Percentiles rank a stretch among this genome's conserved stretches.
Conservation (phyloP, 2,113 vertebrate genomes). For the Sander vitreus region DNA sequence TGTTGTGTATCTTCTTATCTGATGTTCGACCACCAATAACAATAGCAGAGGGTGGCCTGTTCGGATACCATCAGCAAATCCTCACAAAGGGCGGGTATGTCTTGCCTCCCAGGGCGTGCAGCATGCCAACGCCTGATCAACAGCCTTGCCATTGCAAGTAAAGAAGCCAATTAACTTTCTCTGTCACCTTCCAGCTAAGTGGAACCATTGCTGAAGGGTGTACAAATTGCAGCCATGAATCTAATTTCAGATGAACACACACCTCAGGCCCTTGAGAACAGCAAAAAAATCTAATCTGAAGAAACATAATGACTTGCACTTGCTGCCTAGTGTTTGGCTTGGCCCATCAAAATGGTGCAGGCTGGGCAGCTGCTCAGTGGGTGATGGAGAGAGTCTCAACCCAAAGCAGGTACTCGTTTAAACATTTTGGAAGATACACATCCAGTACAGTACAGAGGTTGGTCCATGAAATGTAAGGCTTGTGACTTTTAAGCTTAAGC, state of each 20-base stretch:
- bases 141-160: constrained; percentile 40
- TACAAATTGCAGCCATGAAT: constrained; percentile 63
- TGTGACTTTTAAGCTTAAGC: no score
- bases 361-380: constrained; percentile 8
- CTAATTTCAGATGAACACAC: constrained; percentile 67
- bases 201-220: constrained; percentile 60
- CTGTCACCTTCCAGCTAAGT: constrained; percentile 74
- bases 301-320: constrained; percentile 75
- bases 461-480: neutral
- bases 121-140: constrained; percentile 66
- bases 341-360: constrained; percentile 29
- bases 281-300: constrained; percentile 59
- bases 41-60: constrained; percentile 18
- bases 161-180: constrained; percentile 72
- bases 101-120: constrained; percentile 42
- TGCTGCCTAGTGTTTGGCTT: constrained; percentile 28
- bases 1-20: constrained; percentile 47
- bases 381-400: neutral
- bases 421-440: neutral
- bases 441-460: neutral
- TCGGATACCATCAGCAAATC: constrained; percentile 61
- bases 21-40: constrained; percentile 41
- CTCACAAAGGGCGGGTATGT: constrained; percentile 29
- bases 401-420: neutral
- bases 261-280: constrained; percentile 38